Evolutionary conservation across 1,140 invertebrate genomes (phyloP), one percentile per base, ranked within the genome.

Genomic region (Aethina tumida): DNA sequence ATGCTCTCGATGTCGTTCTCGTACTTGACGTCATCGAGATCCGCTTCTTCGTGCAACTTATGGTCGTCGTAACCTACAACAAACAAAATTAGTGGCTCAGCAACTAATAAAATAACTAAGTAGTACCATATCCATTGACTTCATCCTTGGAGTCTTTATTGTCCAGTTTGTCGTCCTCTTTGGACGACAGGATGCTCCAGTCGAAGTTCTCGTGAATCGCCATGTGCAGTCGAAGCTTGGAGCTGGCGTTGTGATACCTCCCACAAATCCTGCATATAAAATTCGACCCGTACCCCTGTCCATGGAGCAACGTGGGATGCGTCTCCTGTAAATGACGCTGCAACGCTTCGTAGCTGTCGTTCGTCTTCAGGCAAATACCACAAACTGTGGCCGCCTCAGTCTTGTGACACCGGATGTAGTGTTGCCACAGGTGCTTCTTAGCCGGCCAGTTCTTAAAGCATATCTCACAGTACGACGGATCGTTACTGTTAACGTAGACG

Each of bases 351-450:
- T 75, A 76, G 12, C 56, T 63, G 5, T 54, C 53, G 45, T 72
- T 74, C 1, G 73, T 60, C 48, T 73, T 70, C 9, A 75, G 43
- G 40, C 74, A 75, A 19, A 77, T 73, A 0, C 74, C 74, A 39
- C 73, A 77, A 2, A 73, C 70, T 0, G 71, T 70, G 0, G 71
- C 71, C 0, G 73, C 71, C 38, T 70, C 69, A 2, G 59, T 53
- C 17, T 68, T 63, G 52, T 77, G 74, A 43, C 71, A 74, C 12
- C 74, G 55, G 18, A 75, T 75, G 13, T 75, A 56, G 50, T 77
- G 74, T 46, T 75, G 73, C 74, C 74, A 77, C 0, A 75, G 50
- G 43, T 75, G 73, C 43, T 73, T 73, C 40, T 73, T 73, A 0
- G 69, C 71, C 0, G 72, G 70, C 71, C 71, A 77, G 12, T 65